Evolutionary conservation across 2,888 invertebrate genomes (phyloP), one percentile per base, ranked within the genome.

Genomic region (Seira musarum): DNA sequence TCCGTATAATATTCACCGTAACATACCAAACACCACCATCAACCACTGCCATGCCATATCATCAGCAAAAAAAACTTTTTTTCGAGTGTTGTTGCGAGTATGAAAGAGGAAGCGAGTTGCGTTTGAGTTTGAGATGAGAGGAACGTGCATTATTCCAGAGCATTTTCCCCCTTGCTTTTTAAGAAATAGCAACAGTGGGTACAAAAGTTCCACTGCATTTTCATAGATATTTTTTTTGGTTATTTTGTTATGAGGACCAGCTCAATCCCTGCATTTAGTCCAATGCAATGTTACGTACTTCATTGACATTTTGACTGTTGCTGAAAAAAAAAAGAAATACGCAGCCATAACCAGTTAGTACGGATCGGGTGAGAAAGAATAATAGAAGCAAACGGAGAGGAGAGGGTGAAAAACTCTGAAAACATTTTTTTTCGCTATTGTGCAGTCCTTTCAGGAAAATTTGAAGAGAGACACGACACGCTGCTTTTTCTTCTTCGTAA

Each of bases 141-240:
- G 30, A 30, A 30, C 30, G 30, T 30, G 30, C 30, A 30, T 30
- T 5, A 30, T 30, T 30, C 30, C 30, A 8, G 30, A 30, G 30
- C 30, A 30, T 30, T 30, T 30, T 30, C 8, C 30, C 30, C n/a
- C n/a, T n/a, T 30, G 30, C 30, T 30, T 30, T 30, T 8, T 5
- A 71, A 77, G 70, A 77, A 77, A 77, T 71, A 77, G 77, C 77
- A 77, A 77, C 77, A 77, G 77, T 71, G 71, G 66, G 77, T 57
- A 77, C 70, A 53, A 30, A 49, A 69, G 46, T 25, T 30, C 30
- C 8, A 30, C 30, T 30, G 30, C 30, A 30, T 30, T 30, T 30
- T 30, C 30, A 30, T 30, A 30, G 30, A 30, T 30, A 30, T 5
- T 30, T 5, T 30, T 2, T 30, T 30, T 30, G 30, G 2, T 30